Percentiles rank a stretch among this genome's conserved stretches.
These are phyloP conservation scores for Brenthis hecate DNA, from an alignment of 2,888 invertebrate genomes.

Conservation along the genomic window DNA sequence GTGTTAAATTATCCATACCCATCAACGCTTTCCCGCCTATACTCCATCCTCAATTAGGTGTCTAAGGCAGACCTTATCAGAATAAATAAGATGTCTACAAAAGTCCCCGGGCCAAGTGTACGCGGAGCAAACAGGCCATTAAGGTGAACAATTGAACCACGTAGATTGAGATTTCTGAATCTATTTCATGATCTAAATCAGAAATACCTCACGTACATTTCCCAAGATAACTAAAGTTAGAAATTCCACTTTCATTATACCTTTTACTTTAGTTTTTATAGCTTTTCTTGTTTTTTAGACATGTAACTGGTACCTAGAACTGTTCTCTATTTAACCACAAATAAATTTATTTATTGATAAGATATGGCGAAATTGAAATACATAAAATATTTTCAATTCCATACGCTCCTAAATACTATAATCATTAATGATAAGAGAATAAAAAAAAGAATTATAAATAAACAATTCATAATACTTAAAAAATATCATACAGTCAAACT, in stretches of 20 bases:
- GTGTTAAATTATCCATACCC: conserved; percentile 25
- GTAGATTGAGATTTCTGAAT: conserved; percentile 29
- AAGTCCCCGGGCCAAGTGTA: conserved; percentile 9
- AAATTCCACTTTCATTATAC: conserved; percentile 10
- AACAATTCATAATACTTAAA: no score
- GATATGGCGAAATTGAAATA: no score
- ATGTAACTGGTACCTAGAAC: no score
- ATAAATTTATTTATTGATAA: no score
- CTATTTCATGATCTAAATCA: conserved; percentile 25
- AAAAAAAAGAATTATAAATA: no score
- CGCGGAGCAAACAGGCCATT: conserved; percentile 27
- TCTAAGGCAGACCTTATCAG: conserved; percentile 45
- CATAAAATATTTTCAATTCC: no score
- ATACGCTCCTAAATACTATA: no score
- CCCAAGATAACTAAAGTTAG: not conserved
- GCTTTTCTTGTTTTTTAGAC: not conserved
- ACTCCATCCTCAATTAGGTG: conserved; percentile 47
- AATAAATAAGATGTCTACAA: conserved; percentile 40
- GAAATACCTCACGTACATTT: conserved; percentile 17
- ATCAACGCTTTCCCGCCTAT: conserved; percentile 33
- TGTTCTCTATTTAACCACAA: no score
- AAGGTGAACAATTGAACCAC: conserved; percentile 33
- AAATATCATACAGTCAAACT: no score
- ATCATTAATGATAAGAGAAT: no score
- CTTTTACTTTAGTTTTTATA: not conserved